These are phyloP conservation scores for Margaritifera margaritifera DNA, from an alignment of 2,888 invertebrate species.

Conservation along the genomic window DNA sequence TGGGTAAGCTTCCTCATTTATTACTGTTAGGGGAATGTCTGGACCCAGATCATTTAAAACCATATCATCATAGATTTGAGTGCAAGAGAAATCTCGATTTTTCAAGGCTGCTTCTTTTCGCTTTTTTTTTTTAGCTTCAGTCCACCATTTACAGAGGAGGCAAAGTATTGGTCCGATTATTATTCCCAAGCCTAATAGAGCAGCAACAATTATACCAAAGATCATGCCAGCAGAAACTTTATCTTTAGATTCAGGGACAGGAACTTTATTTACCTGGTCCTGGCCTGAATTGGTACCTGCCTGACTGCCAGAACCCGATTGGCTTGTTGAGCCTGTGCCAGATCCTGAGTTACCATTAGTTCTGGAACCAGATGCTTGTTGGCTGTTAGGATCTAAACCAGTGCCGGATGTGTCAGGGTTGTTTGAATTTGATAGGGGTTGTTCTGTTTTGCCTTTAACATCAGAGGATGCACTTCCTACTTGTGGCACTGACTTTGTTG, in stretches of 20 bases:
- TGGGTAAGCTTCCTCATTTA: constrained; percentile 19
- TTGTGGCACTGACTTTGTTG: neutral
- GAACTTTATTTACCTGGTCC: too few relatives aligned
- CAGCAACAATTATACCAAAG: constrained; percentile 54
- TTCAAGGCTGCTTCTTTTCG: constrained; percentile 33
- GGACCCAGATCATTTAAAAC: constrained; percentile 57
- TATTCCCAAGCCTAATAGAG: constrained; percentile 52
- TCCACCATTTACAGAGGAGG: constrained; percentile 51
- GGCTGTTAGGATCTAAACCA: too few relatives aligned
- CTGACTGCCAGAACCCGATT: too few relatives aligned
- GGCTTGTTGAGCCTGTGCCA: too few relatives aligned
- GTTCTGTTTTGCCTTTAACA: too few relatives aligned
- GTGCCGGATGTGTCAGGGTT: constrained; percentile 1
- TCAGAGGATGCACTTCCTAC: too few relatives aligned
- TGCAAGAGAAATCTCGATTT: constrained; percentile 30
- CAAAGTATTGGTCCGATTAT: constrained; percentile 60
- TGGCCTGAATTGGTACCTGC: too few relatives aligned
- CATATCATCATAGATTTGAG: constrained; percentile 58
- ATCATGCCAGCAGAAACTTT: constrained; percentile 14
- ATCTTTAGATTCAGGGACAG: too few relatives aligned
- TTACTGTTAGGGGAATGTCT: constrained; percentile 14
- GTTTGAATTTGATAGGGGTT: neutral
- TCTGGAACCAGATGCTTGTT: too few relatives aligned
- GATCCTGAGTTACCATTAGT: too few relatives aligned
- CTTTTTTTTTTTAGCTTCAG: constrained; percentile 43